A percentile compares a stretch with the other conserved stretches of the same genome.
These are phyloP conservation scores for Tenthredo mesomela DNA, from an alignment of 2,888 invertebrate species.

Conservation along the genomic window DNA sequence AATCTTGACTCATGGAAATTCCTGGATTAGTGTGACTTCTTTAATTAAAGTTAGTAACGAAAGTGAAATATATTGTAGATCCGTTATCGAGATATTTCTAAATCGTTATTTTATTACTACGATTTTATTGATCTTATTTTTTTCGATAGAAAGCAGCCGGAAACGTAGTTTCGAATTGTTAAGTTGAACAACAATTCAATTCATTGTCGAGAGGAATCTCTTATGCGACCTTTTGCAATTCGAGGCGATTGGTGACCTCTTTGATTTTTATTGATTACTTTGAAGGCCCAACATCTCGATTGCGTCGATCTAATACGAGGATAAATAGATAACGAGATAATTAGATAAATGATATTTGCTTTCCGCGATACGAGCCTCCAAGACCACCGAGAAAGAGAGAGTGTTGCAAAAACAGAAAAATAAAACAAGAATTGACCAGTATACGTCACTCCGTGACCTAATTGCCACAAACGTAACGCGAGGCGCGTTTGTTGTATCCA, in stretches of 20 bases:
- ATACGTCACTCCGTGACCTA: constrained; percentile 32
- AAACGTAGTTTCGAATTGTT: neutral
- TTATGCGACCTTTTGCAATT: neutral
- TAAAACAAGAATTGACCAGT: neutral
- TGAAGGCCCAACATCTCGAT: neutral
- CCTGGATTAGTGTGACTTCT: neutral
- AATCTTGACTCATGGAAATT: neutral
- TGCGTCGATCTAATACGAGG: neutral
- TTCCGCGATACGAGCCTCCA: neutral
- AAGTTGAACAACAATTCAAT: neutral
- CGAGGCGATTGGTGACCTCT: neutral
- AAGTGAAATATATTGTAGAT: neutral
- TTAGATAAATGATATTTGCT: constrained; percentile 12
- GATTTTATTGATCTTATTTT: neutral
- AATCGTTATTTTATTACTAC: neutral
- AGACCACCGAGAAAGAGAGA: neutral
- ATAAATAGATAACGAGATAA: constrained; percentile 27
- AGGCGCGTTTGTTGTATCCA: constrained; percentile 35
- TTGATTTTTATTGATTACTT: neutral
- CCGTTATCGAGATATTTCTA: neutral
- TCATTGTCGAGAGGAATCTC: neutral
- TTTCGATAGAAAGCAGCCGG: neutral
- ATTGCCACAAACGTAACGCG: constrained; percentile 3
- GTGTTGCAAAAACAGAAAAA: constrained; percentile 7
- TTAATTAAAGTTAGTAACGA: neutral